Percentiles rank a stretch among this genome's conserved stretches.
These are phyloP conservation scores for Drosophila koepferae DNA, from an alignment of 2,888 invertebrate genomes.

Conservation along the genomic window DNA sequence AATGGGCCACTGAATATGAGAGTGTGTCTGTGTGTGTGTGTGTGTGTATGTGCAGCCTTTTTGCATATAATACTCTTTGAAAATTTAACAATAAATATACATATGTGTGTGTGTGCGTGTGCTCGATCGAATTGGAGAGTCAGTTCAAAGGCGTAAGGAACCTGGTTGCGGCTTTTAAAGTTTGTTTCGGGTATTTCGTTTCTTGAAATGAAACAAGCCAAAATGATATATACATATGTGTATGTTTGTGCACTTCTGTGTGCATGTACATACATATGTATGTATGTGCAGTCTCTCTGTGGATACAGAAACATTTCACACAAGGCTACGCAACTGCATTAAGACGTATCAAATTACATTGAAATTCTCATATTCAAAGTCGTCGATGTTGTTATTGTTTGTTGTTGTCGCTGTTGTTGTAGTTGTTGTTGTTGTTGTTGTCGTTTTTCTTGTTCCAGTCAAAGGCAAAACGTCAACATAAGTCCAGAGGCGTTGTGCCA, in stretches of 20 bases:
- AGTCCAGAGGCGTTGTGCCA: not conserved
- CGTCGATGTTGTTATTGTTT: conserved; percentile 27
- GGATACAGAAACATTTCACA: conserved; percentile 66
- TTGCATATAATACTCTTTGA: conserved; percentile 59
- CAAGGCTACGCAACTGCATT: conserved; percentile 69
- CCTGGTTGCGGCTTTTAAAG: conserved; percentile 58
- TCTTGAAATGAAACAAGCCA: conserved; percentile 49
- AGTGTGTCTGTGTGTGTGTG: conserved; percentile 24
- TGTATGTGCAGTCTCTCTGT: conserved; percentile 15
- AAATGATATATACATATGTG: conserved; percentile 52
- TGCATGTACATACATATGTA: not conserved
- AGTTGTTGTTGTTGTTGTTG: conserved; percentile 24
- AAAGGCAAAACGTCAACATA: conserved; percentile 21
- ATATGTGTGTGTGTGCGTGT: not conserved
- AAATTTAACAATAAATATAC: conserved; percentile 53
- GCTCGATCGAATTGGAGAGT: conserved; percentile 1
- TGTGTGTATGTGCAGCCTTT: conserved; percentile 22
- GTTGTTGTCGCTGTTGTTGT: conserved; percentile 11
- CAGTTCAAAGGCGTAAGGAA: conserved; percentile 23
- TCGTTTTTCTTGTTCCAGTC: conserved; percentile 37
- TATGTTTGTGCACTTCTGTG: conserved; percentile 2
- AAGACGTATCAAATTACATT: conserved; percentile 68
- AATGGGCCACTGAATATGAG: conserved; percentile 28
- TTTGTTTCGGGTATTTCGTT: conserved; percentile 42
- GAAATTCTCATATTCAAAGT: conserved; percentile 74